These are phyloP conservation scores for Pinctada fucata DNA, from an alignment of 2,888 invertebrate genomes.

Conservation along the genomic window DNA sequence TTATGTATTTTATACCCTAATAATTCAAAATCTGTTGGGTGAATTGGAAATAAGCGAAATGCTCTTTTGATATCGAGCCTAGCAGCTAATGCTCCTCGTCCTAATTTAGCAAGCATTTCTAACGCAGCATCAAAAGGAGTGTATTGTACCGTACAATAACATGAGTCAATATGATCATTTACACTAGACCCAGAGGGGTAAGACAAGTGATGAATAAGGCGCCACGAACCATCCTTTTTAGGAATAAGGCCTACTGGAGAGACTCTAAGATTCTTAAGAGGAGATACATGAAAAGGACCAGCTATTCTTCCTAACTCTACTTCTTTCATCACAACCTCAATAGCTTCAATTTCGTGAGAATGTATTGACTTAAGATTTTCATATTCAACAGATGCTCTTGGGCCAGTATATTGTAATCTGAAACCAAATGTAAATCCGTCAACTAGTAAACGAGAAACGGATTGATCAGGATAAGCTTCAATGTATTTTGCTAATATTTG, in stretches of 20 bases:
- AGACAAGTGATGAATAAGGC: conserved; percentile 28
- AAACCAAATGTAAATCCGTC: conserved; percentile 19
- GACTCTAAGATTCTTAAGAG: conserved; percentile 8
- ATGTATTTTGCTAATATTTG: conserved; percentile 6
- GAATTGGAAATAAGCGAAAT: conserved; percentile 14
- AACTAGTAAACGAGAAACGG: neutral
- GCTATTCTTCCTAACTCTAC: conserved; percentile 12
- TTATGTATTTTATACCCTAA: conserved; percentile 5
- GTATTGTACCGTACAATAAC: conserved; percentile 2
- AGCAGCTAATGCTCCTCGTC: conserved; percentile 4
- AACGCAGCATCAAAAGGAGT: conserved; percentile 22
- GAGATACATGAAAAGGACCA: neutral
- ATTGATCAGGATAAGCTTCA: neutral
- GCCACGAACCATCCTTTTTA: conserved; percentile 14
- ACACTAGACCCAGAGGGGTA: conserved; percentile 4
- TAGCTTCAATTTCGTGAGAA: neutral
- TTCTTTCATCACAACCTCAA: neutral
- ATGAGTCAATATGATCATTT: conserved; percentile 12
- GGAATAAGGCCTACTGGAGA: conserved; percentile 16
- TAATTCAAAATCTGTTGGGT: conserved; percentile 20
- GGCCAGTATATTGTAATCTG: neutral
- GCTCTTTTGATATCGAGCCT: conserved; percentile 20
- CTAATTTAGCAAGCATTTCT: conserved; percentile 11
- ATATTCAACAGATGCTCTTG: neutral
- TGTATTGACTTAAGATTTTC: conserved; percentile 12